A percentile compares a stretch with the other conserved stretches of the same genome.
Conservation (phyloP, 2,888 invertebrate species). For the Zygaena filipendulae region DNA sequence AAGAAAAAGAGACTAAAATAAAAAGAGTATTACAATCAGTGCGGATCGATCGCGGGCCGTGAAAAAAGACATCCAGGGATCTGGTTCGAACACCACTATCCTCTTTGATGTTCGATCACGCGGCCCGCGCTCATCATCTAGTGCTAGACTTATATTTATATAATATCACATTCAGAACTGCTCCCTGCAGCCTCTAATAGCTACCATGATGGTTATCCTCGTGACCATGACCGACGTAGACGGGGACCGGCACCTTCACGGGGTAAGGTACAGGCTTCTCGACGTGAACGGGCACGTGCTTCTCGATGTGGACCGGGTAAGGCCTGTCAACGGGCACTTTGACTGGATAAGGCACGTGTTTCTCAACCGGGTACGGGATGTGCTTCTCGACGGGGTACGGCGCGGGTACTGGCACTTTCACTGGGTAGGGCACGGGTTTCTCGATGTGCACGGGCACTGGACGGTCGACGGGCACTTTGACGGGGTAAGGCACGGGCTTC, state of each 20-base stretch:
- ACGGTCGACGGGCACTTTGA: constrained; percentile 71
- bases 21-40: constrained; percentile 53
- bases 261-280: constrained; percentile 73
- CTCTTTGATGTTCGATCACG: constrained; percentile 32
- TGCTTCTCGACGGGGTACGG: constrained; percentile 70
- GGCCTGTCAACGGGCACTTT: constrained; percentile 72
- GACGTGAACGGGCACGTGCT: constrained; percentile 72
- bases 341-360: constrained; percentile 73
- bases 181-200: constrained; percentile 67
- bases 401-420: constrained; percentile 74
- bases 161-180: constrained; percentile 67
- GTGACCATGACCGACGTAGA: constrained; percentile 59
- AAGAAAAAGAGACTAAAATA: constrained; percentile 18
- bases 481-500: constrained; percentile 69
- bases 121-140: constrained; percentile 36
- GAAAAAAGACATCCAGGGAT: constrained; percentile 29
- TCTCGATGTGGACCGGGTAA: constrained; percentile 74
- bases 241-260: constrained; percentile 71
- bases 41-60: constrained; percentile 37
- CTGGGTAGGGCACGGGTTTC: constrained; percentile 59
- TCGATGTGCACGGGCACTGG: constrained; percentile 60
- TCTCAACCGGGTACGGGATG: constrained; percentile 75
- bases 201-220: constrained; percentile 63
- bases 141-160: constrained; percentile 63
- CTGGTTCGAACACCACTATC: constrained; percentile 36